Percentiles rank a stretch among this genome's conserved stretches.
Conservation (phyloP, 2,113 vertebrate genomes). For the Gracilinanus agilis region DNA sequence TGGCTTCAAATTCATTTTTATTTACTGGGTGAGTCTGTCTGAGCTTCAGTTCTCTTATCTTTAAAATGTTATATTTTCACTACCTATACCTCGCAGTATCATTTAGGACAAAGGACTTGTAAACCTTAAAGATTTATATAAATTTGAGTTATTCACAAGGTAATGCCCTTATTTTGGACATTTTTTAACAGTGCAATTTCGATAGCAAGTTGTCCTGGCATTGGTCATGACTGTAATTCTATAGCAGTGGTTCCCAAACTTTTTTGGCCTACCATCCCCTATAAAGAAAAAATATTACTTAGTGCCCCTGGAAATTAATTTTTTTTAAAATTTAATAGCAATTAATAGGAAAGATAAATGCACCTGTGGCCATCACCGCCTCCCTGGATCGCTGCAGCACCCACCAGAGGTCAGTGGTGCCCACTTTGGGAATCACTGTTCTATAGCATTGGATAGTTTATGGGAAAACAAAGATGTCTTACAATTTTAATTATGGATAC, state of each 20-base stretch:
- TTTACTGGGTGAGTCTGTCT: background rate
- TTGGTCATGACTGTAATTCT: background rate
- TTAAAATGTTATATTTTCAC: background rate
- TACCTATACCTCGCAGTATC: background rate
- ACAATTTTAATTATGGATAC: background rate
- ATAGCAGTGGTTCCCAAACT: too few species aligned
- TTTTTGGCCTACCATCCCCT: too few species aligned
- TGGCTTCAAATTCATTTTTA: background rate
- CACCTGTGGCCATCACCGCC: too few species aligned
- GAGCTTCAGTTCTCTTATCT: background rate
- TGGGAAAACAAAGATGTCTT: background rate
- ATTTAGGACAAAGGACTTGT: background rate
- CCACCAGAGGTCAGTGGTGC: too few species aligned
- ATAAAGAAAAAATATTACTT: too few species aligned
- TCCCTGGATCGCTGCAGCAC: too few species aligned
- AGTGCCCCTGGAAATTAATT: too few species aligned
- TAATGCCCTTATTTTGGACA: background rate
- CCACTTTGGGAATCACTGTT: too few species aligned
- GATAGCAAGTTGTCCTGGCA: background rate
- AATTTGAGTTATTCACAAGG: background rate
- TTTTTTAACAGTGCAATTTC: background rate
- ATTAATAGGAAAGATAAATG: too few species aligned
- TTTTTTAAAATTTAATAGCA: too few species aligned
- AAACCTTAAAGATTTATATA: background rate
- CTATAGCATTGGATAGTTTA: background rate